Evolutionary conservation across 2,888 invertebrate genomes (phyloP), one percentile per base, ranked within the genome.

Genomic region (Epsilonema sp.): DNA sequence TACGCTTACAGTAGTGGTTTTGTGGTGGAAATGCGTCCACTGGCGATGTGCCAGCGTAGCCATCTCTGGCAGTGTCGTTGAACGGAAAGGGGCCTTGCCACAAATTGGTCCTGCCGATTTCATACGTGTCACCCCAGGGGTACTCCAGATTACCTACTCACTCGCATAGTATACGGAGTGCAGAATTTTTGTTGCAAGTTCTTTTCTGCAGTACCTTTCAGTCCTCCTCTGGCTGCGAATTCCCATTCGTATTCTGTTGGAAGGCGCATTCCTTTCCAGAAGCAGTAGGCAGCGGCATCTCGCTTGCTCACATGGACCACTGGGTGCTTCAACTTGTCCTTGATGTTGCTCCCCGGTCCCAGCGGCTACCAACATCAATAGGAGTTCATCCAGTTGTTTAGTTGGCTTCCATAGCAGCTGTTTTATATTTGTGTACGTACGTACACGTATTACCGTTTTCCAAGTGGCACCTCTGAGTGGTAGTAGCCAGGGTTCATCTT

Each of bases 171-270:
- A n/a, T n/a, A n/a, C n/a, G n/a, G n/a, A n/a, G n/a, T n/a, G n/a
- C n/a, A n/a, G n/a, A n/a, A n/a, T n/a, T n/a, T n/a, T n/a, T n/a
- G n/a, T n/a, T n/a, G n/a, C n/a, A n/a, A n/a, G n/a, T n/a, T n/a
- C n/a, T n/a, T n/a, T n/a, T n/a, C n/a, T n/a, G n/a, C n/a, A n/a
- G n/a, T n/a, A 47, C 48, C 46, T 38, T 53, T 47, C 2, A 58
- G 51, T 3, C 63, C 67, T 26, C 58, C 65, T 49, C 61, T 51
- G 61, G 92, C 92, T 0, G 82, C 82, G 56, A 76, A 79, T 69
- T 92, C 92, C 87, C 87, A 92, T 69, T 92, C 90, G 0, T 79
- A 78, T 67, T 92, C 92, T 1, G 80, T 82, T 0, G 90, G 90
- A 48, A 92, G 70, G 22, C 89, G 73, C 60, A 83, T 85, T 0